Percentiles rank a stretch among this genome's conserved stretches.
Evolutionary conservation across 2,888 invertebrate genomes (phyloP).

Genomic region (Hofmannophila pseudospretella): DNA sequence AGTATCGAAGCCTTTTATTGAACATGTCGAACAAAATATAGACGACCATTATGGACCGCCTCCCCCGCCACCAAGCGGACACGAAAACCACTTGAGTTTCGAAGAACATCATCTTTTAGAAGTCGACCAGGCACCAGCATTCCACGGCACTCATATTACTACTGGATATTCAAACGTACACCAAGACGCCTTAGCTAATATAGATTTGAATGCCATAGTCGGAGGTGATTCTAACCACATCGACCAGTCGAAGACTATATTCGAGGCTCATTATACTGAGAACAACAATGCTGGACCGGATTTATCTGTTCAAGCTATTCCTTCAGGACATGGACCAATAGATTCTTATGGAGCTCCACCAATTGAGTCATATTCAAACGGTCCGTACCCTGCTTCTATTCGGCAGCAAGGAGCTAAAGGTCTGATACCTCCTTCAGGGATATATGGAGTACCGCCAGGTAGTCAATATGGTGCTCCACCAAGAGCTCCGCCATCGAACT

Average conservation of each 20-base stretch:
- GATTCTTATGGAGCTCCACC: slow-evolving; percentile 64
- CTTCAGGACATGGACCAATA: slow-evolving; percentile 18
- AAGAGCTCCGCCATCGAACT: slow-evolving; percentile 38
- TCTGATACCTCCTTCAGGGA: slow-evolving; percentile 78
- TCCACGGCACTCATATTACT: slow-evolving; percentile 47
- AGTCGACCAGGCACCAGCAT: slow-evolving; percentile 31
- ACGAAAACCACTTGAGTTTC: slow-evolving; percentile 44
- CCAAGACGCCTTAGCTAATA: slow-evolving; percentile 61
- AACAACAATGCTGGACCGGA: slow-evolving; percentile 38
- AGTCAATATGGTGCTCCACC: slow-evolving; percentile 67
- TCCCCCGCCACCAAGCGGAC: slow-evolving; percentile 37
- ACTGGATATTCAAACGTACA: slow-evolving; percentile 65
- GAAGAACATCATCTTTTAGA: slow-evolving; percentile 39
- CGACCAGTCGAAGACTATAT: slow-evolving; percentile 69
- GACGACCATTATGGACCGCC: slow-evolving; percentile 56
- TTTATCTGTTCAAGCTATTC: slow-evolving; percentile 26
- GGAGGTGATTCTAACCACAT: slow-evolving; percentile 69
- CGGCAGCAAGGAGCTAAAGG: slow-evolving; percentile 71
- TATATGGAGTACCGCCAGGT: slow-evolving; percentile 80
- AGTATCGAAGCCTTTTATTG: slow-evolving; percentile 57
- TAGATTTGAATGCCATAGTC: slow-evolving; percentile 60
- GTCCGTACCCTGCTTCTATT: slow-evolving; percentile 48
- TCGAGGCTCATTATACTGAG: slow-evolving; percentile 72
- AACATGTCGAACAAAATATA: slow-evolving; percentile 32
- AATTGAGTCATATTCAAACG: slow-evolving; percentile 58